Evolutionary conservation across 2,888 invertebrate genomes (phyloP).

Genomic region (Fabriciana adippe): DNA sequence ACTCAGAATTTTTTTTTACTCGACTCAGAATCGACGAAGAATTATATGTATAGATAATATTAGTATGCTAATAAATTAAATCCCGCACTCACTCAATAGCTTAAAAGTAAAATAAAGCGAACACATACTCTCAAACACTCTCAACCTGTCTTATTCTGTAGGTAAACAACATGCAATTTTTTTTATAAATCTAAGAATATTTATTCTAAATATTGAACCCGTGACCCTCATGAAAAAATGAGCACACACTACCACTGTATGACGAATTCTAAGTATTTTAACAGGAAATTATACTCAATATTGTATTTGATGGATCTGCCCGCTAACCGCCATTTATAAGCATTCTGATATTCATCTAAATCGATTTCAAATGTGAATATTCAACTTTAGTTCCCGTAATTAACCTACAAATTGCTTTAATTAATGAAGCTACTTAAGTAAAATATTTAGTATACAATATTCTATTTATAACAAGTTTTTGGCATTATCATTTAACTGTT

Average conservation of each 20-base stretch:
- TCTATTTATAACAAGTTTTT: constrained; percentile 16
- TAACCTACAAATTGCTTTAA: constrained; percentile 33
- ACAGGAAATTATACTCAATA: constrained; percentile 39
- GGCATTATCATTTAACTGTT: neutral
- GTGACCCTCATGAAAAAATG: too few relatives aligned
- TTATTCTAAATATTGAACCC: too few relatives aligned
- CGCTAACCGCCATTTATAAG: constrained; percentile 19
- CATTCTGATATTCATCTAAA: constrained; percentile 33
- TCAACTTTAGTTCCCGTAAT: constrained; percentile 30
- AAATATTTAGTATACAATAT: constrained; percentile 13
- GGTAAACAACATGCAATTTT: too few relatives aligned
- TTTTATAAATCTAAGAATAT: too few relatives aligned
- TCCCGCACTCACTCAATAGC: too few relatives aligned
- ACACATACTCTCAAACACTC: too few relatives aligned
- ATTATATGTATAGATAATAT: too few relatives aligned
- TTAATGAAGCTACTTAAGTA: constrained; percentile 21
- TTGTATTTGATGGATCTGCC: constrained; percentile 34
- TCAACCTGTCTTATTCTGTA: too few relatives aligned
- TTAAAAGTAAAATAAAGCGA: too few relatives aligned
- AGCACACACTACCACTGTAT: neutral
- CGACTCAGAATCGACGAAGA: too few relatives aligned
- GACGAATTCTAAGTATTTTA: neutral
- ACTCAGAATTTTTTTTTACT: too few relatives aligned
- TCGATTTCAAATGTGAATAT: constrained; percentile 29
- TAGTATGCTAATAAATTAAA: too few relatives aligned